A percentile compares a stretch with the other conserved stretches of the same genome.
phyloP scores from a whole-genome alignment of 2,888 invertebrate species.

The Noctua comes region DNA sequence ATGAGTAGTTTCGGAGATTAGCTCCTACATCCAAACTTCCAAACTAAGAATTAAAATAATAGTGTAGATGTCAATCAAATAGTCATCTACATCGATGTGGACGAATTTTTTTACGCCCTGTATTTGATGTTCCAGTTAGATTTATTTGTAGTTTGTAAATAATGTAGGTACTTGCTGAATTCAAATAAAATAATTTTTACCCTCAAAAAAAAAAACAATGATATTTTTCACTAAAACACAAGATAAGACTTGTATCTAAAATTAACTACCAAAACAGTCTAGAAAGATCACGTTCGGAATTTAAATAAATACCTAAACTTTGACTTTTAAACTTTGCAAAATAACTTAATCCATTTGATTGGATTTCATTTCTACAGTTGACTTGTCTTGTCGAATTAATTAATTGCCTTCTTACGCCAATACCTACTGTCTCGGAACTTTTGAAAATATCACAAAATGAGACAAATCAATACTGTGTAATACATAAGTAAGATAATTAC shows the following conservation, averaged over 20 bases:
- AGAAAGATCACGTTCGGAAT: background rate
- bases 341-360: background rate
- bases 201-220: too few relatives aligned
- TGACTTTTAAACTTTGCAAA: background rate
- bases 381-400: background rate
- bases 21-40: background rate
- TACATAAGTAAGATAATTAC: too few relatives aligned
- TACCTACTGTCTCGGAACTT: slow-evolving; percentile 6
- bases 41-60: background rate
- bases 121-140: too few relatives aligned
- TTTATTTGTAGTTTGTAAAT: too few relatives aligned
- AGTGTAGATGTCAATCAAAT: background rate
- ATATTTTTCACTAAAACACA: background rate
- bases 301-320: background rate
- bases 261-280: background rate
- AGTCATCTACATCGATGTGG: background rate
- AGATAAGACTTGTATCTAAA: background rate
- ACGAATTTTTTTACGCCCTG: too few relatives aligned
- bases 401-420: background rate
- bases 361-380: background rate
- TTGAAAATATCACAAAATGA: slow-evolving; percentile 1
- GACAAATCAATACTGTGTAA: background rate
- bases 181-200: too few relatives aligned
- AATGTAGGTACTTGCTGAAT: too few relatives aligned
- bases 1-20: background rate